These are phyloP conservation scores for Junonia oenone DNA, from an alignment of 2,888 invertebrate genomes.

Conservation along the genomic window DNA sequence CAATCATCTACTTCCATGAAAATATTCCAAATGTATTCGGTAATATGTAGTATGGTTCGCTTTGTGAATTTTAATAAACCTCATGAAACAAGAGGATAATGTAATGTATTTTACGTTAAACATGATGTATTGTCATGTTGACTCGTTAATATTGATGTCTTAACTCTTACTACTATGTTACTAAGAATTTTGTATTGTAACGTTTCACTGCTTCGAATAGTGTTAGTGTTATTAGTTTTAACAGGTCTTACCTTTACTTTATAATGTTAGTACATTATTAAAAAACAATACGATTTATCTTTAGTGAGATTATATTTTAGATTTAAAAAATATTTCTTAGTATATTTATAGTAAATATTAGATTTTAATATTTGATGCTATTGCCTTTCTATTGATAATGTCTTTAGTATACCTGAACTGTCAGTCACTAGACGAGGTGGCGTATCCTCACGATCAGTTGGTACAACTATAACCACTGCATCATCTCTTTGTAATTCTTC, in stretches of 20 bases:
- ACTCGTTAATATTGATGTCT: neutral
- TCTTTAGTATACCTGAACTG: slow-evolving; percentile 76
- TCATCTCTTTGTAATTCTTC: slow-evolving; percentile 66
- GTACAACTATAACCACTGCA: slow-evolving; percentile 71
- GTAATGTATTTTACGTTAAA: neutral
- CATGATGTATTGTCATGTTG: neutral
- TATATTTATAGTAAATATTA: neutral
- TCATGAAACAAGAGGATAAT: slow-evolving; percentile 15
- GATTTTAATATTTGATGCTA: neutral
- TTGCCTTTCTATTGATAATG: neutral
- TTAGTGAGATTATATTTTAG: neutral
- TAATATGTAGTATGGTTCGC: slow-evolving; percentile 10
- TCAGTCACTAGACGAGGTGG: slow-evolving; percentile 80
- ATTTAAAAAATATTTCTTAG: neutral
- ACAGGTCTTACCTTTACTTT: no score
- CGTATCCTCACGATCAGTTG: slow-evolving; percentile 70
- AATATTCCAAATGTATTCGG: slow-evolving; percentile 7
- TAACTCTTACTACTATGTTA: neutral
- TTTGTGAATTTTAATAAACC: slow-evolving; percentile 22
- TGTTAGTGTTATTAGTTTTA: neutral
- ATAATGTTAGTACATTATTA: neutral
- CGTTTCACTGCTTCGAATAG: neutral
- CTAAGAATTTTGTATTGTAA: neutral
- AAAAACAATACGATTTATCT: no score
- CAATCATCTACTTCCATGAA: slow-evolving; percentile 8